Evolutionary conservation across 2,797 vertebrate species (phyloP).

Genomic region (Cephalopachus bancanus): DNA sequence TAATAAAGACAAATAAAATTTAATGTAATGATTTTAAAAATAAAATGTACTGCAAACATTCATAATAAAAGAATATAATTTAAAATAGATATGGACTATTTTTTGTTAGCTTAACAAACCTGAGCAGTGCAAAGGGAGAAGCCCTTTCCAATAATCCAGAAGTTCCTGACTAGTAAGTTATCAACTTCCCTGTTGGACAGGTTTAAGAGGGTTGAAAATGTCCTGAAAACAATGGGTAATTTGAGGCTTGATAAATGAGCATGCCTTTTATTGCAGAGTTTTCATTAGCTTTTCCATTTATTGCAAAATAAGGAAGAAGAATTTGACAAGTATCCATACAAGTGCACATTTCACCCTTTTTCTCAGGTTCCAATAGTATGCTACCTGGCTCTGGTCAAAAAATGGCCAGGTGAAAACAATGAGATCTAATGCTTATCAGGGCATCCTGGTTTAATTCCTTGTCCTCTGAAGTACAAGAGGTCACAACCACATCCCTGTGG

Average conservation of each 20-base stretch:
- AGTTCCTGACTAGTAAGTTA: not conserved
- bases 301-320: not conserved
- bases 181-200: not conserved
- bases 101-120: not conserved
- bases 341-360: not conserved
- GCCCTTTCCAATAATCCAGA: not conserved
- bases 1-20: not conserved
- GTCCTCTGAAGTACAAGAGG: not conserved
- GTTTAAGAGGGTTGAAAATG: not conserved
- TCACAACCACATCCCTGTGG: not conserved
- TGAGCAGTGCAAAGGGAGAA: not conserved
- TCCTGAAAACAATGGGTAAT: not conserved
- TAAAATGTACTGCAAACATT: not conserved
- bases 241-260: not conserved
- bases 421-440: not conserved
- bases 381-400: not conserved
- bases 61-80: not conserved
- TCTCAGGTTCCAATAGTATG: not conserved
- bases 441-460: not conserved
- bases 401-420: not conserved
- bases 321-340: not conserved
- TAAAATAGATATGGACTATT: not conserved
- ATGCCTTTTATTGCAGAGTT: not conserved
- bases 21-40: not conserved
- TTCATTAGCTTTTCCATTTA: not conserved